Conservation (phyloP, 2,797 vertebrate genomes). For the Chelon auratus region DNA sequence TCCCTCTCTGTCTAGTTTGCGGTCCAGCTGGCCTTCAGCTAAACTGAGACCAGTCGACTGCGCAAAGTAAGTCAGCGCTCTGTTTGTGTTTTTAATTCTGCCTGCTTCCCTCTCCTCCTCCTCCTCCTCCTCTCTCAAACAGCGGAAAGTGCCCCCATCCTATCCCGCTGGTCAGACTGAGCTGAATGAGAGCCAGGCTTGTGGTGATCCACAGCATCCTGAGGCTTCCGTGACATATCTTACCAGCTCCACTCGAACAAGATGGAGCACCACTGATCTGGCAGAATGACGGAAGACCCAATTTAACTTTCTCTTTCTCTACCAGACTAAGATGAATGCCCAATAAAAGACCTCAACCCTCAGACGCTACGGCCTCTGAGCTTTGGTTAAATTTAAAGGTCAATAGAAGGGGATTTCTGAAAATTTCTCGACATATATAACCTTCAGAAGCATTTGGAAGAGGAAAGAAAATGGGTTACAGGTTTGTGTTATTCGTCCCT, state of each 20-base stretch:
- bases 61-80: constrained; percentile 62
- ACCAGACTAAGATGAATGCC: constrained; percentile 49
- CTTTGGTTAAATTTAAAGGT: constrained; percentile 53
- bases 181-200: constrained; percentile 72
- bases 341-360: constrained; percentile 40
- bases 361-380: constrained; percentile 16
- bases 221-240: constrained; percentile 74
- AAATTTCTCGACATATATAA: constrained; percentile 26
- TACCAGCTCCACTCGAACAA: constrained; percentile 62
- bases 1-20: constrained; percentile 55
- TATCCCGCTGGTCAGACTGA: constrained; percentile 64
- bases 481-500: constrained; percentile 40
- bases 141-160: constrained; percentile 62
- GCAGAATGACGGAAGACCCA: constrained; percentile 68
- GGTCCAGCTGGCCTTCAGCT: constrained; percentile 57
- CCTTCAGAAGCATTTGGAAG: neutral
- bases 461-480: constrained; percentile 14
- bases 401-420: constrained; percentile 25
- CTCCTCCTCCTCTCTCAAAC: constrained; percentile 35
- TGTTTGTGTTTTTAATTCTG: constrained; percentile 75
- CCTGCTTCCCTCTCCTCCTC: constrained; percentile 49
- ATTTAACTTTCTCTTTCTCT: constrained; percentile 66
- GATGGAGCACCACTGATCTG: constrained; percentile 65
- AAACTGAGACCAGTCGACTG: constrained; percentile 63
- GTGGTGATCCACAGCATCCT: constrained; percentile 79